Evolutionary conservation across 2,113 vertebrate species (phyloP).

Genomic region (Nipponia nippon): DNA sequence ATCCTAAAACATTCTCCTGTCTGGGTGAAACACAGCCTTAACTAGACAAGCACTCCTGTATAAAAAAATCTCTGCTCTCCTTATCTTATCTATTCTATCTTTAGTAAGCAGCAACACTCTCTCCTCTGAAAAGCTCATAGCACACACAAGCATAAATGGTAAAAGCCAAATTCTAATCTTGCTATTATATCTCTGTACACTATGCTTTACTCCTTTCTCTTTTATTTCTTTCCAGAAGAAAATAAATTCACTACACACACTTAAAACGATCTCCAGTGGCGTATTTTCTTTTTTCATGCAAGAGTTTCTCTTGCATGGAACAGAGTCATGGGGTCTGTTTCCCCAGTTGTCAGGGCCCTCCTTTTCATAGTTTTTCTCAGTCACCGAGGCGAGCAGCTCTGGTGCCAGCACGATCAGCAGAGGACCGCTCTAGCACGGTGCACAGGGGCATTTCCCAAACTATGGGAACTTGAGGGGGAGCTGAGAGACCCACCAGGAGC

Average conservation of each 20-base stretch:
- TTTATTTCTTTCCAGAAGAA: constrained; percentile 20
- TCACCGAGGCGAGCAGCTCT: not conserved
- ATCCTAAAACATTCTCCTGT: not conserved
- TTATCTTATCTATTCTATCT: not conserved
- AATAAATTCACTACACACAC: not conserved
- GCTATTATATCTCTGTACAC: not conserved
- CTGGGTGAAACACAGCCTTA: not conserved
- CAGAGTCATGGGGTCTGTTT: not conserved
- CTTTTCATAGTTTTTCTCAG: not conserved
- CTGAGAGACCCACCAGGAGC: not conserved
- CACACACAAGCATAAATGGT: not conserved
- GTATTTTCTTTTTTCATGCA: not conserved
- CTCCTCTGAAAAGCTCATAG: not conserved
- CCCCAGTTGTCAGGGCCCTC: not conserved
- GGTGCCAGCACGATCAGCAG: not conserved
- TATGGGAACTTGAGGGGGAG: not conserved
- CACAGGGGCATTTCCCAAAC: not conserved
- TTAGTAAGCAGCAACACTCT: not conserved
- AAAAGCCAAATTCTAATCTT: constrained; percentile 3
- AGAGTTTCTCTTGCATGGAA: not conserved
- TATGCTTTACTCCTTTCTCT: not conserved
- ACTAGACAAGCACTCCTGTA: not conserved
- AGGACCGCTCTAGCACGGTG: rapidly evolving
- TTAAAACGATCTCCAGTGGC: not conserved
- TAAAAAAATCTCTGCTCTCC: not conserved